Base-by-base conservation (phyloP, 2,888 invertebrate species). In the Campopleginae sp. region DNA sequence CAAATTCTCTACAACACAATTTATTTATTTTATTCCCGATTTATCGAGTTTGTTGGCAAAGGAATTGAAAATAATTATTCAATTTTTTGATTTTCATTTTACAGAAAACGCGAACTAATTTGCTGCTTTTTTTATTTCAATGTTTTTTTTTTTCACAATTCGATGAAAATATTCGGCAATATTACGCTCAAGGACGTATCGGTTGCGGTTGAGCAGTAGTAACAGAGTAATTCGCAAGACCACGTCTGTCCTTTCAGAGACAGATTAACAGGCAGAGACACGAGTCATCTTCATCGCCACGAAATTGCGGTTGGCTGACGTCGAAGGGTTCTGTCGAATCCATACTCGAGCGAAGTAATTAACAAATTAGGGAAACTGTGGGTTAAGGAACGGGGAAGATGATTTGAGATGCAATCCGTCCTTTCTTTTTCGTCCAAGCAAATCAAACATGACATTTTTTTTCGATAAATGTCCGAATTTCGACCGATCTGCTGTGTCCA, bases 121-220 rank as follows among this genome's bases (percentile, higher is more conserved):
- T 33, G 3, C 3, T 33, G 33, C 5, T 33, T 33, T 33, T 33
- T 33, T 33, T 5, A 33, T 33, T 33, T 2, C 33, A 33, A 33
- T 58, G 58, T 58, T 58, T n/a, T n/a, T 48, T 48, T 46, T 70
- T 17, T 27, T 17, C 31, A 12, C 7, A 8, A 23, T 19, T 23
- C 10, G 1, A 54, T 23, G 54, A 54, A 54, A 23, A 54, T 54
- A 10, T 10, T 23, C 10, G 54, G 1, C n/a, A 0, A 19, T 27
- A 23, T 23, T 38, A 38, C 33, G 14, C 19, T 38, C 19, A 68
- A 23, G 48, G 23, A 66, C 51, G 68, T 31, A 71, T 76, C 23
- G 72, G 75, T 84, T 87, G 87, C 74, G 88, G 88, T 88, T 82
- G 48, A 85, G 86, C 88, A 87, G 88, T 89, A 87, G 89, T 86